A percentile compares a stretch with the other conserved stretches of the same genome.
Conservation (phyloP, 2,797 vertebrate genomes). For the Pachyuromys duprasi region DNA sequence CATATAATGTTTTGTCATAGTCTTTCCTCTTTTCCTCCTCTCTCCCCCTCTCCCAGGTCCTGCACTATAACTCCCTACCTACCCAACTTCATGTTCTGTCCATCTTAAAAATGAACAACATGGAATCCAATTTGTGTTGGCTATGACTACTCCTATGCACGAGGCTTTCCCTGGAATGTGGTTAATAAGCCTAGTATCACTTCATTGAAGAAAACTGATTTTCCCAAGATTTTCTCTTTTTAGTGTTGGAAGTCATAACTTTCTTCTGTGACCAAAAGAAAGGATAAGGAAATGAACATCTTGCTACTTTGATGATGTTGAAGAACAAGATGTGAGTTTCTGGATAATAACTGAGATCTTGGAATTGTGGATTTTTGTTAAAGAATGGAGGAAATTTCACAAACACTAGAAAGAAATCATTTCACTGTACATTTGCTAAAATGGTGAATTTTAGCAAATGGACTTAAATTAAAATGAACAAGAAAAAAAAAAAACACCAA, state of each 20-base stretch:
- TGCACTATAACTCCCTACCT: not conserved
- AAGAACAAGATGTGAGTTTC: slow-evolving; percentile 68
- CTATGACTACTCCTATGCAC: not conserved
- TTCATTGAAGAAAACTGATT: not conserved
- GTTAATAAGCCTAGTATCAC: not conserved
- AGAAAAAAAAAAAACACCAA: slow-evolving; percentile 21
- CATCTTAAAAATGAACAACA: not conserved
- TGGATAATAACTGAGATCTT: slow-evolving; percentile 46
- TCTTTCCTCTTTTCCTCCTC: not conserved
- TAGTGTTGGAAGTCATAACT: slow-evolving; percentile 36
- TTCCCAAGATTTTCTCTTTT: not conserved
- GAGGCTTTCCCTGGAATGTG: not conserved
- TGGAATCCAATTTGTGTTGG: not conserved
- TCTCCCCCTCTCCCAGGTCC: not conserved
- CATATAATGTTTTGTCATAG: not conserved
- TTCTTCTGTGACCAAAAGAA: slow-evolving; percentile 18
- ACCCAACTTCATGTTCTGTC: not conserved
- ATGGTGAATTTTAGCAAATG: slow-evolving; percentile 42
- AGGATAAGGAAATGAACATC: slow-evolving; percentile 46
- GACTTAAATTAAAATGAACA: slow-evolving; percentile 49
- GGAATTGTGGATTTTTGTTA: slow-evolving; percentile 39
- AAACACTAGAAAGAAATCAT: slow-evolving; percentile 57
- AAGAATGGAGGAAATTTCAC: slow-evolving; percentile 59
- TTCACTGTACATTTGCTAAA: slow-evolving; percentile 30
- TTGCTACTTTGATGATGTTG: slow-evolving; percentile 36